Evolutionary conservation across 2,888 invertebrate species (phyloP).

Genomic region (Entomobrya multifasciata): DNA sequence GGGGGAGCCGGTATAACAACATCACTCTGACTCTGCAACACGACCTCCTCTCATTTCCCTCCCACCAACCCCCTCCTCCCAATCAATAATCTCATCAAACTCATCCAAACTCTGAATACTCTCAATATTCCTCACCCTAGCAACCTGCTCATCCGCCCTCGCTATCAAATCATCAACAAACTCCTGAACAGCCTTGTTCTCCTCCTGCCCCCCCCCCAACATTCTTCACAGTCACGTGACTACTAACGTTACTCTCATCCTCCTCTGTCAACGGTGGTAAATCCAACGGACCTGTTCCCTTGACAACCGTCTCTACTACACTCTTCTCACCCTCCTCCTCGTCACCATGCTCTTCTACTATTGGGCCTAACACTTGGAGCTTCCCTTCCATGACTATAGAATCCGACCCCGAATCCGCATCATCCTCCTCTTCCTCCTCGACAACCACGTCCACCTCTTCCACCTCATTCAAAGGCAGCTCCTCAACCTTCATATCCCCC

Average conservation of each 20-base stretch:
- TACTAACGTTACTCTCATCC: constrained; percentile 48
- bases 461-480: neutral
- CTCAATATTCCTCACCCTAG: neutral
- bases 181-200: neutral
- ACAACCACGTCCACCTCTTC: constrained; percentile 49
- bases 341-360: too few species aligned
- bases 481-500: neutral
- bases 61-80: constrained; percentile 15
- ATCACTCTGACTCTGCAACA: neutral
- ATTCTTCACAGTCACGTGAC: neutral
- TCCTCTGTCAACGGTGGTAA: constrained; percentile 50
- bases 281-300: constrained; percentile 31
- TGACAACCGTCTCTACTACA: too few species aligned
- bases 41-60: neutral
- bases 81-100: constrained; percentile 67
- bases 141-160: constrained; percentile 3
- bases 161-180: constrained; percentile 27
- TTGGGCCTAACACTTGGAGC: neutral
- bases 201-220: too few species aligned
- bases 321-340: constrained; percentile 49
- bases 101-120: constrained; percentile 71
- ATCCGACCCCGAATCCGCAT: neutral
- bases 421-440: constrained; percentile 49
- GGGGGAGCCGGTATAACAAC: constrained; percentile 37
- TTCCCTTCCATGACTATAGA: neutral